Evolutionary conservation across 2,888 invertebrate genomes (phyloP), one percentile per base, ranked within the genome.

Genomic region (Drosophila limbata): DNA sequence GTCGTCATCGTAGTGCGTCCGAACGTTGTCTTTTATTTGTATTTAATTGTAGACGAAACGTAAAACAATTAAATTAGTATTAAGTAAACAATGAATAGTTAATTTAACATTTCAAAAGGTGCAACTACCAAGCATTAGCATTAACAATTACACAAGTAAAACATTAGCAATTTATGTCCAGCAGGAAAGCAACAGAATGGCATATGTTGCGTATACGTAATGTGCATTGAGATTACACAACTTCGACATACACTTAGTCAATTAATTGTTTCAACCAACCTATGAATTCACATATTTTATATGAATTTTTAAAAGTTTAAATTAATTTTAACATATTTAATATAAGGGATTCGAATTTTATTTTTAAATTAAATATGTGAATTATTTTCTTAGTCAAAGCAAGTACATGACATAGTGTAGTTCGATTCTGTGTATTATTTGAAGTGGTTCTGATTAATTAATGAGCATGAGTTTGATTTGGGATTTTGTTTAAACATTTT

Each of bases 1-100:
- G 97, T 96, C 66, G 95, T 95, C 81, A 97, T 93, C 1, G 96
- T 96, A 88, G 95, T 96, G 83, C 97, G 95, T 28, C 97, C 97
- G 84, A 96, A 97, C 2, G 96, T 95, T 39, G 96, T 96, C 93
- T 92, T 77, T 55, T n/a, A n/a, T n/a, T 60, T 51, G 25, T 25
- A 11, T 42, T 28, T 28, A 0, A n/a, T 8, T 33, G 55, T 4
- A 35, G 44, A 35, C 52, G 80, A 74, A 51, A 74, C 67, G 81
- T 33, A 48, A 83, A 70, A 79, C 56, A 59, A 35, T n/a, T 17
- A n/a, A 87, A 87, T 84, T 83, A 87, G 85, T 87, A 79, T 80
- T 53, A 37, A 44, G 56, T 15, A 64, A 52, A 25, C 9, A 15
- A 4, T 10, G 37, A 19, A n/a, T 11, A n/a, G 4, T 5, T 59